Conservation (phyloP, 2,113 vertebrate species). For the Scytalopus superciliaris region DNA sequence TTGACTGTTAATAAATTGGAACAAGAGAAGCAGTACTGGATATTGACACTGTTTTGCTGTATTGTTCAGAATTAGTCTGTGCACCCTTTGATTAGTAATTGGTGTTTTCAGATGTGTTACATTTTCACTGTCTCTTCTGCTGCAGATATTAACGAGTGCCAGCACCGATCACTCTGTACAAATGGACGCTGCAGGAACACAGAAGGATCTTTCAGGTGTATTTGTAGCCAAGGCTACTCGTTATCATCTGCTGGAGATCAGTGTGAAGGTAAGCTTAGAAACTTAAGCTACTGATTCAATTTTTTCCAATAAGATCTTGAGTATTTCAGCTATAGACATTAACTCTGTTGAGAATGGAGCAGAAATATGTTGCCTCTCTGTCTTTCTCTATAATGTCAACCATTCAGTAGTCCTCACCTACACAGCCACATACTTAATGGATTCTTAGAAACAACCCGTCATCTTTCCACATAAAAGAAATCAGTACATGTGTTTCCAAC, state of each 20-base stretch:
- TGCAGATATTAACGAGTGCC: slow-evolving; percentile 91
- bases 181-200: slow-evolving; percentile 91
- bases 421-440: background rate
- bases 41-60: background rate
- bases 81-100: background rate
- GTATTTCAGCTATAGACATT: background rate
- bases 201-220: slow-evolving; percentile 88
- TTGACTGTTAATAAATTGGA: background rate
- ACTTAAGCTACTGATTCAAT: background rate
- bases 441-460: background rate
- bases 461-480: background rate
- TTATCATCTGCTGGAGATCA: slow-evolving; percentile 80
- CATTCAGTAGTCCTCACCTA: background rate
- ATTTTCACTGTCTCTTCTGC: background rate
- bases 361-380: background rate
- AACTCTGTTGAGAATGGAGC: background rate
- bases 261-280: slow-evolving; percentile 84
- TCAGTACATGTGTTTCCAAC: background rate
- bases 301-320: background rate
- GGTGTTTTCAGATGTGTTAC: background rate
- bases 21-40: background rate
- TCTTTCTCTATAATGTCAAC: background rate
- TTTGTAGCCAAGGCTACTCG: slow-evolving; percentile 85
- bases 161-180: slow-evolving; percentile 79
- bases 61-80: background rate